These are phyloP conservation scores for Vanessa tameamea DNA, from an alignment of 1,140 invertebrate species.

Conservation along the genomic window DNA sequence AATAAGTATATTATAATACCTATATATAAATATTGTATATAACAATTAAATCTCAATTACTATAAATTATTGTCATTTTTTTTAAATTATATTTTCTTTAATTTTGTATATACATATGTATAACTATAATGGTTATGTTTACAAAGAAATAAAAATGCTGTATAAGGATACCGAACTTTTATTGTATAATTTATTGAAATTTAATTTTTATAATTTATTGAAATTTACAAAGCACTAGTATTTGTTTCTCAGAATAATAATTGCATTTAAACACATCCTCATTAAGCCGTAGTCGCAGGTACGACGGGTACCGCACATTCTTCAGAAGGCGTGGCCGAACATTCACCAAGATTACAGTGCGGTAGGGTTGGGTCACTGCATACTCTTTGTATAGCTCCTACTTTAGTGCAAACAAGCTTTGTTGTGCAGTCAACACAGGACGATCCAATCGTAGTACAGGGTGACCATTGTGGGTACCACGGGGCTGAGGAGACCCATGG, in stretches of 20 bases:
- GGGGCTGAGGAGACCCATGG: conserved; percentile 59
- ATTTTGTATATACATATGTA: too few species aligned
- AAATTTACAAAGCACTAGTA: too few species aligned
- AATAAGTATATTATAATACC: too few species aligned
- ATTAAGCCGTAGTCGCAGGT: conserved; percentile 30
- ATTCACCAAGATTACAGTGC: conserved; percentile 70
- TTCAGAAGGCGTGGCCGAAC: conserved; percentile 65
- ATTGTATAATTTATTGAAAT: neutral
- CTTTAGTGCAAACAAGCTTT: conserved; percentile 63
- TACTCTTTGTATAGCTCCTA: conserved; percentile 57
- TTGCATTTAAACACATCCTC: neutral
- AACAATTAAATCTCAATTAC: too few species aligned
- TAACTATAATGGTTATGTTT: too few species aligned
- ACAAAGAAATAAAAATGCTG: neutral
- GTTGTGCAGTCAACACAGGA: conserved; percentile 66
- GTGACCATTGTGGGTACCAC: conserved; percentile 64
- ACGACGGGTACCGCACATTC: conserved; percentile 50
- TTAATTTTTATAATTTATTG: neutral
- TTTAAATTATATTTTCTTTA: too few species aligned
- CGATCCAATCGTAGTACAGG: conserved; percentile 59
- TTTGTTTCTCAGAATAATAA: neutral
- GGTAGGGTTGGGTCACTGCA: conserved; percentile 66
- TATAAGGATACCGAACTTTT: neutral
- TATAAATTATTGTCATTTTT: too few species aligned
- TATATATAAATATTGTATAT: too few species aligned